These are phyloP conservation scores for Toxotes chatareus DNA, from an alignment of 2,113 vertebrate species.

Conservation along the genomic window DNA sequence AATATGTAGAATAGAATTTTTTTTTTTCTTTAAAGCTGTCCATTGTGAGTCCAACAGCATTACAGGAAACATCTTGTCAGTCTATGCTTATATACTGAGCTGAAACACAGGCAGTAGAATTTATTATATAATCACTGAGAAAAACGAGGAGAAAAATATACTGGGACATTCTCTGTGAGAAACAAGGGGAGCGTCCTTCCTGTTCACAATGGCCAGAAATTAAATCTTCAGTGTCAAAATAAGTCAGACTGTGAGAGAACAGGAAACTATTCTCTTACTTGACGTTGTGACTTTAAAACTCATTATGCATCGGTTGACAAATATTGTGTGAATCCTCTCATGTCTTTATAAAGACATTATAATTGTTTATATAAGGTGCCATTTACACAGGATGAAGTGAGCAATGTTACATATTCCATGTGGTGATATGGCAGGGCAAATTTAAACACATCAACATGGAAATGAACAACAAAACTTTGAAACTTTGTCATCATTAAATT, in stretches of 20 bases:
- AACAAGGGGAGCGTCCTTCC: neutral
- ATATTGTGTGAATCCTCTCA: neutral
- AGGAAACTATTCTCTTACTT: neutral
- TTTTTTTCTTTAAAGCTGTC: neutral
- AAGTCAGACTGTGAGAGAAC: neutral
- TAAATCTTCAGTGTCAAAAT: conserved; percentile 7
- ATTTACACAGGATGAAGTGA: no score
- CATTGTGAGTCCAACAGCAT: neutral
- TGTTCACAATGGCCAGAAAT: neutral
- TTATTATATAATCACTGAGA: neutral
- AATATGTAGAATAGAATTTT: neutral
- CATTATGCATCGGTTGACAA: neutral
- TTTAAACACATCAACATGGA: neutral
- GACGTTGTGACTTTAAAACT: neutral
- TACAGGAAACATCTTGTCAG: neutral
- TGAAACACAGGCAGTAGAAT: neutral
- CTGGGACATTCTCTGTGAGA: neutral
- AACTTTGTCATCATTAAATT: neutral
- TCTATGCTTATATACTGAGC: neutral
- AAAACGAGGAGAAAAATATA: neutral
- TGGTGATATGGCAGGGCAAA: neutral
- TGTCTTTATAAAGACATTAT: no score
- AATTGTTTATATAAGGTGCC: no score
- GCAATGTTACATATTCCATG: neutral
- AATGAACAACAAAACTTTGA: neutral